phyloP scores from a whole-genome alignment of 2,888 invertebrate species.

The Ophioninae sp. region DNA sequence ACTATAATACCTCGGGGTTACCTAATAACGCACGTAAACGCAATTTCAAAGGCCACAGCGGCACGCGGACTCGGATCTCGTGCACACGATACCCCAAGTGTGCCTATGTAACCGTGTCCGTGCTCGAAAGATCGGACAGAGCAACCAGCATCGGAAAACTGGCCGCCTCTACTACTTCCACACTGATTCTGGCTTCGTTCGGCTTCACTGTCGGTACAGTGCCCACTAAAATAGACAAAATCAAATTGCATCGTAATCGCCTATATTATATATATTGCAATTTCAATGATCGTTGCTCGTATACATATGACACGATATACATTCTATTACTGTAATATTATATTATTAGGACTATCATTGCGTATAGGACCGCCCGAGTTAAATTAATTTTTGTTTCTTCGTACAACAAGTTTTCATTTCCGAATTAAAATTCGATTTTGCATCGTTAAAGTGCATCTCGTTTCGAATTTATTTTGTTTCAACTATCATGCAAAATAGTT shows the following conservation, averaged over 20 bases:
- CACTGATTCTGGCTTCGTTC: slow-evolving; percentile 61
- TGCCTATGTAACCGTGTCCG: slow-evolving; percentile 8
- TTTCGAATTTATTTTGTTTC: too few species aligned
- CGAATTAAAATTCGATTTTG: neutral
- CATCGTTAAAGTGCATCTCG: too few species aligned
- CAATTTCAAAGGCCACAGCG: slow-evolving; percentile 74
- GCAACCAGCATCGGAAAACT: slow-evolving; percentile 54
- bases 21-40: slow-evolving; percentile 75
- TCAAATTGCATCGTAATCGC: slow-evolving; percentile 62
- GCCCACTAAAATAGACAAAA: slow-evolving; percentile 67
- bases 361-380: neutral
- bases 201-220: slow-evolving; percentile 56
- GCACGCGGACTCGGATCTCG: slow-evolving; percentile 61
- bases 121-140: slow-evolving; percentile 57
- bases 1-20: slow-evolving; percentile 65
- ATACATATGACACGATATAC: neutral
- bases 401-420: neutral
- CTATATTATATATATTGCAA: slow-evolving; percentile 1
- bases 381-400: neutral
- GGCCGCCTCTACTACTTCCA: slow-evolving; percentile 49
- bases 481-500: too few species aligned
- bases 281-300: neutral
- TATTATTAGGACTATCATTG: slow-evolving; percentile 18
- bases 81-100: slow-evolving; percentile 34
- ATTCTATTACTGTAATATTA: slow-evolving; percentile 22